Evolutionary conservation across 2,113 vertebrate genomes (phyloP).

Genomic region (Lontra canadensis): DNA sequence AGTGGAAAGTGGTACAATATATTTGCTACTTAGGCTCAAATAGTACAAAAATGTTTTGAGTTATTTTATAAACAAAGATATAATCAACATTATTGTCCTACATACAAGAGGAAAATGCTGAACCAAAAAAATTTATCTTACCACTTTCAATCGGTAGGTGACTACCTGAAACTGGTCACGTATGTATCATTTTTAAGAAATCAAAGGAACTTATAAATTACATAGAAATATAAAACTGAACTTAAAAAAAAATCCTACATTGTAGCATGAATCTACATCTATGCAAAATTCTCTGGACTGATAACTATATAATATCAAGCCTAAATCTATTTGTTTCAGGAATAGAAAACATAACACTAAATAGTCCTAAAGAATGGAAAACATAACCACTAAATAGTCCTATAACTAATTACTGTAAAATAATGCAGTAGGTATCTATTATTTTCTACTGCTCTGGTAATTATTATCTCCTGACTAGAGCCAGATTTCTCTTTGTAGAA

Average conservation of each 20-base stretch:
- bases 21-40: slow-evolving; percentile 7
- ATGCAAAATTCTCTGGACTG: neutral
- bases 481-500: neutral
- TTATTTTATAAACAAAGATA: slow-evolving; percentile 17
- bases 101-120: neutral
- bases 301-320: neutral
- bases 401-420: neutral
- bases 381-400: neutral
- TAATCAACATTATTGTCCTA: neutral
- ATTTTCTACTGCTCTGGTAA: neutral
- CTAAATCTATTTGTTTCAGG: neutral
- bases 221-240: neutral
- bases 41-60: neutral
- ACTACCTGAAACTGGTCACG: neutral
- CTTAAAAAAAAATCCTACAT: neutral
- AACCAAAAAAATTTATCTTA: neutral
- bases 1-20: neutral
- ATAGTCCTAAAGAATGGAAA: neutral
- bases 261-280: neutral
- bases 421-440: neutral
- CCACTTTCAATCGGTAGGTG: neutral
- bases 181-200: neutral
- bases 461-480: neutral
- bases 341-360: neutral
- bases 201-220: neutral